Evolutionary conservation across 2,113 vertebrate genomes (phyloP), one percentile per base, ranked within the genome.

Genomic region (Caretta caretta): DNA sequence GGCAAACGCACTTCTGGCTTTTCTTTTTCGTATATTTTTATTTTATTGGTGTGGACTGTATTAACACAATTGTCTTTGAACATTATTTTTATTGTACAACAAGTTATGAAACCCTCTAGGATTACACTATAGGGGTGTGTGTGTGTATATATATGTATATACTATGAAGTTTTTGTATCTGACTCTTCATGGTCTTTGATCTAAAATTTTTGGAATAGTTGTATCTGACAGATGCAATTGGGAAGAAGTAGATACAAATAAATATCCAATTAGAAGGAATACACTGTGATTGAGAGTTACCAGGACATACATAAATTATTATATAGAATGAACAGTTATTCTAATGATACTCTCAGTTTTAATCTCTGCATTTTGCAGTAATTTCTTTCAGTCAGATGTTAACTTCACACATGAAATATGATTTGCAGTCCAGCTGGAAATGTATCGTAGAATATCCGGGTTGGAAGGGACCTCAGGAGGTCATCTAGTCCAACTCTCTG

Each of bases 401-500:
- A 87, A 10, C 81, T 85, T 5, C 88, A 79, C 87, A 86, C 1
- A 2, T 84, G 88, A 92, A 88, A 80, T 76, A 49, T 4, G 10
- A 83, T 91, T 92, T 19, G 59, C 8, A 65, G 57, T 79, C 57
- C 51, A 79, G 65, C 54, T 90, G 48, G 80, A 94, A 81, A 81
- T 90, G 20, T 54, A 22, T 54, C 20, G 22, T 54, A 54, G 53
- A 54, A 54, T 22, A 54, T 54, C 53, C 22, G 20, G 20, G 8
- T 54, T 54, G 53, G 53, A 54, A 54, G 53, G 20, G 20, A 54
- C 20, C 20, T 54, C 53, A 54, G 53, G 53, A 54, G 53, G 53
- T 54, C 53, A 22, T 54, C 53, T 20, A 54, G 53, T 54, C 8
- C 20, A 22, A 9, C 20, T 20, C 20, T 8, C 53, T 22, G 53